A percentile compares a stretch with the other conserved stretches of the same genome.
These are phyloP conservation scores for Achatina immaculata DNA, from an alignment of 1,140 invertebrate species.

Conservation along the genomic window DNA sequence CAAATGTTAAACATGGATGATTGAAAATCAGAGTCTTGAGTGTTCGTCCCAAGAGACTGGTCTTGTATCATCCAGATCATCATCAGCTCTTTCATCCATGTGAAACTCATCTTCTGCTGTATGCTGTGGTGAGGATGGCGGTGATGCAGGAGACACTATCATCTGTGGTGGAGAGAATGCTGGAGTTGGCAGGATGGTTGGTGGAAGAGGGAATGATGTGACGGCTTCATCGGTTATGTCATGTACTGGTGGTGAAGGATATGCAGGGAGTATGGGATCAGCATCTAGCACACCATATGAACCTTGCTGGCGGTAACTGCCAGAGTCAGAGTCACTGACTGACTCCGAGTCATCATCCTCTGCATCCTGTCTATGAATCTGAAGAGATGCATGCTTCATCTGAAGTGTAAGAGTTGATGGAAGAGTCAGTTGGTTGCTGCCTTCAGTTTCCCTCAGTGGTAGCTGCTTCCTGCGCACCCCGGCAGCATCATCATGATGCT, in stretches of 20 bases:
- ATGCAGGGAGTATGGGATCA: slow-evolving; percentile 34
- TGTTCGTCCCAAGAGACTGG: neutral
- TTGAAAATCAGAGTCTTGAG: neutral
- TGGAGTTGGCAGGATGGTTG: slow-evolving; percentile 8
- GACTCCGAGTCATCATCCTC: slow-evolving; percentile 37
- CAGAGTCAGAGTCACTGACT: slow-evolving; percentile 35
- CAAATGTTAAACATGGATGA: too few species aligned
- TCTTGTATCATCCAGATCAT: slow-evolving; percentile 13
- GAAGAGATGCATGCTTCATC: slow-evolving; percentile 4
- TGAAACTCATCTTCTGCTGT: neutral
- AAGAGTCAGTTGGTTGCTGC: neutral
- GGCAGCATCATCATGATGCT: neutral
- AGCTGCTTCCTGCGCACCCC: neutral
- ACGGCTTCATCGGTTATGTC: neutral
- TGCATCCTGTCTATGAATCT: neutral
- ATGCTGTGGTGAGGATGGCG: slow-evolving; percentile 9
- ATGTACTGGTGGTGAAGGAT: slow-evolving; percentile 22
- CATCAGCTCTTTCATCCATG: neutral
- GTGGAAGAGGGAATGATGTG: slow-evolving; percentile 31
- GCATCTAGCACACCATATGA: slow-evolving; percentile 47
- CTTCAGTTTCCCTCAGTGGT: neutral
- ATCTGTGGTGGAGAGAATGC: slow-evolving; percentile 9
- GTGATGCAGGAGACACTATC: slow-evolving; percentile 16
- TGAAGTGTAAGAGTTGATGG: slow-evolving; percentile 18
- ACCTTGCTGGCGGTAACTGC: slow-evolving; percentile 38